A percentile compares a stretch with the other conserved stretches of the same genome.
phyloP scores from a whole-genome alignment of 2,888 invertebrate genomes.

The Cotesia congregata region DNA sequence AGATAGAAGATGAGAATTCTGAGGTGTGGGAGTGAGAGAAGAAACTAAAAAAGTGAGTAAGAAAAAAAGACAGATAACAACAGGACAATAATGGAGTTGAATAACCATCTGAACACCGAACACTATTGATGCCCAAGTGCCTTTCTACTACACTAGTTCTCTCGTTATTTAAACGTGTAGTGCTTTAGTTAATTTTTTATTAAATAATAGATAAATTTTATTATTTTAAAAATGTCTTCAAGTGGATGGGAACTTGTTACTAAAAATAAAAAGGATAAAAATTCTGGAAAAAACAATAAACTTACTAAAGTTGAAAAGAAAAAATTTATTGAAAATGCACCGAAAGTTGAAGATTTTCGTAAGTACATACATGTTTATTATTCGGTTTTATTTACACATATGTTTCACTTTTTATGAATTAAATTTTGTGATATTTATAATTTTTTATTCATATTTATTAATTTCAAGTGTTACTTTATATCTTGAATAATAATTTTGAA shows the following conservation, averaged over 20 bases:
- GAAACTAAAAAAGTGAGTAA: background rate
- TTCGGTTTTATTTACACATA: conserved; percentile 12
- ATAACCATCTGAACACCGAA: conserved; percentile 23
- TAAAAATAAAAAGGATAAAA: conserved; percentile 77
- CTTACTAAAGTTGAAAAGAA: conserved; percentile 74
- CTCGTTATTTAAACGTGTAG: conserved; percentile 36
- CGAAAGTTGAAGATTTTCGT: conserved; percentile 84
- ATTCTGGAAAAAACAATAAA: conserved; percentile 71
- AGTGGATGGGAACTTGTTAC: conserved; percentile 69
- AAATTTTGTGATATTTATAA: conserved; percentile 12
- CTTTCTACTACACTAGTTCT: conserved; percentile 36
- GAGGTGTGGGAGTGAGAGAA: background rate
- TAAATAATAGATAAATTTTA: conserved; percentile 6
- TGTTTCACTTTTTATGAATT: background rate
- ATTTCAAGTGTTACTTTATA: background rate
- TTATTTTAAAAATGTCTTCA: conserved; percentile 60
- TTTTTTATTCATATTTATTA: conserved; percentile 7
- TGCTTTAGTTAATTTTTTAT: conserved; percentile 40
- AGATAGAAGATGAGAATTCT: background rate
- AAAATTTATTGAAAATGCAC: conserved; percentile 76
- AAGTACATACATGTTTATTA: conserved; percentile 67
- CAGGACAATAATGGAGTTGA: conserved; percentile 20
- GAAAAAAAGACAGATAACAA: background rate
- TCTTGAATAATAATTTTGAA: background rate
- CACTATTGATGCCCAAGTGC: conserved; percentile 38